Evolutionary conservation across 2,113 vertebrate genomes (phyloP).

Genomic region (Crotalus tigris): DNA sequence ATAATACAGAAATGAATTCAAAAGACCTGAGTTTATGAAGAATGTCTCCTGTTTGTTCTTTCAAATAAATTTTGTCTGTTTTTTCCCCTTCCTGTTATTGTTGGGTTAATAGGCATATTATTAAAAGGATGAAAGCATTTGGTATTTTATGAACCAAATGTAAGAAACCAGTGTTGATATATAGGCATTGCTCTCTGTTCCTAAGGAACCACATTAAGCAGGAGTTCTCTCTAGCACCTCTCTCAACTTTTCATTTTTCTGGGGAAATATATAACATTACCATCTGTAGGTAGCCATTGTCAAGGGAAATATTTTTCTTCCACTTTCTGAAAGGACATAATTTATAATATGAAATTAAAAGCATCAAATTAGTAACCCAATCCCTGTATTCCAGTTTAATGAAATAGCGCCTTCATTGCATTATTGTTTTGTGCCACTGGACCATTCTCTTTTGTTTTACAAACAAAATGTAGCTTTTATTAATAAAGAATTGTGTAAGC

Average conservation of each 20-base stretch:
- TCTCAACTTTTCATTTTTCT: constrained; percentile 38
- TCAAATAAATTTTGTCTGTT: constrained; percentile 7
- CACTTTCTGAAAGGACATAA: constrained; percentile 66
- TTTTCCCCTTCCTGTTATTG: neutral
- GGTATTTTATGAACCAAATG: neutral
- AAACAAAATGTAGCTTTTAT: constrained; percentile 68
- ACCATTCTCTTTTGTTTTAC: constrained; percentile 64
- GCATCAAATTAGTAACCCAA: constrained; percentile 75
- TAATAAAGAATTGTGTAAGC: constrained; percentile 75
- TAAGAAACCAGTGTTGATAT: constrained; percentile 39
- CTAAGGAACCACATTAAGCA: constrained; percentile 24
- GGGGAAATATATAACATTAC: constrained; percentile 47
- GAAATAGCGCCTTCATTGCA: constrained; percentile 66
- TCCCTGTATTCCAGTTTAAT: constrained; percentile 74
- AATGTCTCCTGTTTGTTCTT: neutral
- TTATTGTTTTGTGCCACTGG: constrained; percentile 78
- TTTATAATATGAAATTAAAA: constrained; percentile 74
- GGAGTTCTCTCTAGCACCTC: constrained; percentile 38
- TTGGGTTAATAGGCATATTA: constrained; percentile 15
- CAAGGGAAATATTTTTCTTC: constrained; percentile 57
- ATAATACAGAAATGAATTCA: constrained; percentile 18
- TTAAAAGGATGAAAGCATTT: neutral
- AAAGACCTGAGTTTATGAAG: constrained; percentile 37
- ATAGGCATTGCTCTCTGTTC: constrained; percentile 20
- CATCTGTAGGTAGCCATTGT: constrained; percentile 56